A percentile compares a stretch with the other conserved stretches of the same genome.
Evolutionary conservation across 2,113 vertebrate species (phyloP).

Genomic region (Pseudorhombus dupliciocellatus): DNA sequence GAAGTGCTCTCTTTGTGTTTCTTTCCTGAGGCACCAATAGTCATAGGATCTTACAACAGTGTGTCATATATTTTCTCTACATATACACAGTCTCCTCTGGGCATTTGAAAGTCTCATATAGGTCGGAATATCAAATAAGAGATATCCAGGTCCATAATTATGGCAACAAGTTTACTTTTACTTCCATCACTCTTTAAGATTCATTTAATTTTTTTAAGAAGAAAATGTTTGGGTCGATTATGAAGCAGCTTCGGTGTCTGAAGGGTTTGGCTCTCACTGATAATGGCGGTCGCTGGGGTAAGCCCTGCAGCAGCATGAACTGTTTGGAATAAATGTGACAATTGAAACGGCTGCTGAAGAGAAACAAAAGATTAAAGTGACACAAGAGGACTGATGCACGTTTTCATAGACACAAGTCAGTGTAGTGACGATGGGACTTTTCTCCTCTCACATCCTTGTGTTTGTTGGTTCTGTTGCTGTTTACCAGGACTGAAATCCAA

Average conservation of each 20-base stretch:
- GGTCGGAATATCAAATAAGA: too few relatives aligned
- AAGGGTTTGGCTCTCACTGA: conserved; percentile 4
- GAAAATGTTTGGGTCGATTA: too few relatives aligned
- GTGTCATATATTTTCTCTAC: too few relatives aligned
- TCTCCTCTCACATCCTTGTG: conserved; percentile 4
- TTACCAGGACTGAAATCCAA: not conserved
- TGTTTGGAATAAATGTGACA: conserved; percentile 28
- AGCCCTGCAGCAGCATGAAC: conserved; percentile 4
- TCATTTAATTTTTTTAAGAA: too few relatives aligned
- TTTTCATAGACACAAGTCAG: conserved; percentile 25
- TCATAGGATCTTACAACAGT: too few relatives aligned
- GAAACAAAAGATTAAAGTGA: conserved; percentile 38
- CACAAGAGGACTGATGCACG: conserved; percentile 32
- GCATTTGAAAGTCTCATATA: too few relatives aligned
- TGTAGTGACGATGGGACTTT: not conserved
- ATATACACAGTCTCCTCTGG: too few relatives aligned
- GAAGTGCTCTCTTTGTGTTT: too few relatives aligned
- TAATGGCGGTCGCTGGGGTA: not conserved
- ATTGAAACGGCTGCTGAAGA: conserved; percentile 28
- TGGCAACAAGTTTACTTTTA: too few relatives aligned
- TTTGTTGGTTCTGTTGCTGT: not conserved
- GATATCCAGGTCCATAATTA: too few relatives aligned
- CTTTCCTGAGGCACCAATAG: too few relatives aligned
- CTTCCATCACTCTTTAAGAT: too few relatives aligned
- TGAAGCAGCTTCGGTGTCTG: not conserved